These are phyloP conservation scores for Cyclopterus lumpus DNA, from an alignment of 2,797 vertebrate species.

Conservation along the genomic window DNA sequence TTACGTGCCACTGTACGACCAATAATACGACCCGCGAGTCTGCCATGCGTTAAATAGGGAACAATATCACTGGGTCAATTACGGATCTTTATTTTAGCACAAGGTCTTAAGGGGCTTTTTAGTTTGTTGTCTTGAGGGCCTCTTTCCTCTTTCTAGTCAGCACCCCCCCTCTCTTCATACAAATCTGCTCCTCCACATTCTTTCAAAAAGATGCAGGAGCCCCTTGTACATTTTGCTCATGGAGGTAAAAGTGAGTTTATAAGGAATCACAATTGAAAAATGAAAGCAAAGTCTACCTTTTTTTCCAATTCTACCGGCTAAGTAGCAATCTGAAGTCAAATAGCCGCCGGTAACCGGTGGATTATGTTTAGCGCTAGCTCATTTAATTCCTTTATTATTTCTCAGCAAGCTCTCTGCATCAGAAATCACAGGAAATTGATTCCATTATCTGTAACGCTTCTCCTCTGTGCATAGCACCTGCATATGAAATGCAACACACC, in stretches of 20 bases:
- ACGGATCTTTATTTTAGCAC: constrained; percentile 42
- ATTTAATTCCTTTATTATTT: constrained; percentile 81
- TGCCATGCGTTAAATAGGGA: constrained; percentile 57
- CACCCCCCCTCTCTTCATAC: background rate
- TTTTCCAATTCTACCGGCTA: constrained; percentile 52
- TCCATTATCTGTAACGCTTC: constrained; percentile 80
- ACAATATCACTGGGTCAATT: constrained; percentile 64
- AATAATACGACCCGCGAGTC: constrained; percentile 48
- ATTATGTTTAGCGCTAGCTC: constrained; percentile 75
- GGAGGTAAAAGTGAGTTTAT: constrained; percentile 26
- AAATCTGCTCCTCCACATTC: constrained; percentile 13
- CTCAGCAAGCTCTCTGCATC: constrained; percentile 70
- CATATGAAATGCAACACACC: constrained; percentile 77
- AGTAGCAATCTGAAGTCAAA: constrained; percentile 74
- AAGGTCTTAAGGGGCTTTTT: constrained; percentile 27
- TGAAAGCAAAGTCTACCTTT: constrained; percentile 48
- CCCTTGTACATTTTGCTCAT: constrained; percentile 23
- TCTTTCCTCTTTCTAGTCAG: constrained; percentile 4
- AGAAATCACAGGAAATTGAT: constrained; percentile 84
- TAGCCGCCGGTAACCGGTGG: constrained; percentile 61
- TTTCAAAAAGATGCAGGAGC: constrained; percentile 19
- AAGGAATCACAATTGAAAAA: constrained; percentile 43
- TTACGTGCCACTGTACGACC: constrained; percentile 52
- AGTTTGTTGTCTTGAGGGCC: background rate
- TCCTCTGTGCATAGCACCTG: constrained; percentile 73